phyloP scores from a whole-genome alignment of 2,797 vertebrate genomes.

The Trachops cirrhosus region DNA sequence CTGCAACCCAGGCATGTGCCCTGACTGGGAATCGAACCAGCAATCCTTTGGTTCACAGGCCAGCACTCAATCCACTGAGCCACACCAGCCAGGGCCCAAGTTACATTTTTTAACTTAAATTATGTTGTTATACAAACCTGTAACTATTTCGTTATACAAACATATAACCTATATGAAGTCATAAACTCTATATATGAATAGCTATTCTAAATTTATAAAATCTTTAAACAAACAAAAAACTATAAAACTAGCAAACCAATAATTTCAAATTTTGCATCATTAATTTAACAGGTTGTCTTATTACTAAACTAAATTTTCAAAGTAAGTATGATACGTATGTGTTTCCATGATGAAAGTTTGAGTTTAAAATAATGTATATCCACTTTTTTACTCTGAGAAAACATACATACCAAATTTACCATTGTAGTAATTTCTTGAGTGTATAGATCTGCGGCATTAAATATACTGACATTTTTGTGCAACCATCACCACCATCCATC shows the following conservation, averaged over 20 bases:
- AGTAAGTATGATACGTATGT: background rate
- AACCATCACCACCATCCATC: background rate
- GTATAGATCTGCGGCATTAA: no score
- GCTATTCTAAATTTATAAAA: background rate
- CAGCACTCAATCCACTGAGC: no score
- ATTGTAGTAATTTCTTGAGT: background rate
- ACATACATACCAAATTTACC: background rate
- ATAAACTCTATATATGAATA: background rate
- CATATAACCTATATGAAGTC: background rate
- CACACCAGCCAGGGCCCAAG: no score
- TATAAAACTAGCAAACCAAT: background rate
- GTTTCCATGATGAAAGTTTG: background rate
- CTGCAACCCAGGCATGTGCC: no score
- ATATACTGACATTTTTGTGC: background rate
- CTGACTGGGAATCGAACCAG: no score
- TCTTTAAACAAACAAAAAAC: background rate
- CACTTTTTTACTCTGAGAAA: background rate
- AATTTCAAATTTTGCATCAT: background rate
- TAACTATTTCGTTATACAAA: background rate
- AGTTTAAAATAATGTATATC: background rate
- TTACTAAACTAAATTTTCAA: background rate
- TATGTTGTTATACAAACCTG: background rate
- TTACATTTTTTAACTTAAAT: background rate
- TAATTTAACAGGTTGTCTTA: background rate
- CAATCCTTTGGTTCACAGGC: no score